Evolutionary conservation across 2,797 vertebrate species (phyloP).

Genomic region (Hephaestus fuliginosus): DNA sequence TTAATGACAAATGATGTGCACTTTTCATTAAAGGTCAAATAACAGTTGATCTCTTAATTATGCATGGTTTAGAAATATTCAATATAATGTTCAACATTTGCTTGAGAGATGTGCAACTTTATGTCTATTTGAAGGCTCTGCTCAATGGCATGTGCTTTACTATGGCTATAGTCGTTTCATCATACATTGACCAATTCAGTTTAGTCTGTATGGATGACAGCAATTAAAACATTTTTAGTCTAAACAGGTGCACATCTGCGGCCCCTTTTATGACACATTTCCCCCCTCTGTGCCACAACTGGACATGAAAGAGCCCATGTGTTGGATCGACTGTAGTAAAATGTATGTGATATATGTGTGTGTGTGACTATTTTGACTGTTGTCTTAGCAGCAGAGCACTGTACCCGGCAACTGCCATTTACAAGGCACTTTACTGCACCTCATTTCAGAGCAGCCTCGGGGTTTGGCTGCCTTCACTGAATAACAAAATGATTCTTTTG

Average conservation of each 20-base stretch:
- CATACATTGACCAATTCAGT: neutral
- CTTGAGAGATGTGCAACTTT: neutral
- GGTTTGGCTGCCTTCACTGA: constrained; percentile 16
- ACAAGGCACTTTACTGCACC: constrained; percentile 50
- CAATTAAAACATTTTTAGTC: constrained; percentile 20
- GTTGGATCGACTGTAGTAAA: constrained; percentile 31
- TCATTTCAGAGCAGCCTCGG: constrained; percentile 28
- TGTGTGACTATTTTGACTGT: constrained; percentile 41
- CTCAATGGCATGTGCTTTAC: neutral
- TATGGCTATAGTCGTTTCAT: neutral
- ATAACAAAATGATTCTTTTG: constrained; percentile 28
- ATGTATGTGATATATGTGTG: constrained; percentile 33
- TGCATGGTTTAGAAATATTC: neutral
- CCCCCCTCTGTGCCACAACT: constrained; percentile 20
- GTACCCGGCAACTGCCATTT: constrained; percentile 45
- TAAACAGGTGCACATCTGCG: constrained; percentile 31
- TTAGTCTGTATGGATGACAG: neutral
- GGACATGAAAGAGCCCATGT: neutral
- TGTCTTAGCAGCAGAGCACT: constrained; percentile 64
- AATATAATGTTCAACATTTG: neutral
- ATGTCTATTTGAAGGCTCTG: neutral
- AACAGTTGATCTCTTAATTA: neutral
- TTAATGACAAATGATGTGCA: neutral
- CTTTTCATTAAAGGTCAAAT: neutral
- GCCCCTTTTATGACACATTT: constrained; percentile 17